phyloP scores from a whole-genome alignment of 2,888 invertebrate species.

The Spisula subtruncata region DNA sequence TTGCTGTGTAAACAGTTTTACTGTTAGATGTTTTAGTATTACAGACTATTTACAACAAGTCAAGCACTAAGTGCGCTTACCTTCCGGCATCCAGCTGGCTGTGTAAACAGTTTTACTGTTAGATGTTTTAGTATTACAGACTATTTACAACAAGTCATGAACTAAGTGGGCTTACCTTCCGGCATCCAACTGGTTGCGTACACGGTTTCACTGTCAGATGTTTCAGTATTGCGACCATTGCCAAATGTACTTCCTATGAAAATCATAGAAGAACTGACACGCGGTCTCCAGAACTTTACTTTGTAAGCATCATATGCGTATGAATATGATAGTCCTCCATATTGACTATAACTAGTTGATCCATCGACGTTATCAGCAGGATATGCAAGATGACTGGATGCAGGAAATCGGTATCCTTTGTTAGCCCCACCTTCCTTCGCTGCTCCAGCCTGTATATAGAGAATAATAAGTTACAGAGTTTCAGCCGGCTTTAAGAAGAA shows the following conservation, averaged over 20 bases:
- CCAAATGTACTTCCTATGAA: constrained; percentile 33
- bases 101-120: too few species aligned
- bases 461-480: too few species aligned
- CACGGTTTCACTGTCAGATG: constrained; percentile 6
- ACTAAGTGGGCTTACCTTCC: background rate
- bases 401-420: constrained; percentile 32
- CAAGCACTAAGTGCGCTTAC: too few species aligned
- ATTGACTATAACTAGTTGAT: background rate
- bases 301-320: background rate
- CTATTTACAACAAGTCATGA: too few species aligned
- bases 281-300: constrained; percentile 15
- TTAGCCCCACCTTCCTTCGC: constrained; percentile 11
- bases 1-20: too few species aligned
- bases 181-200: constrained; percentile 7
- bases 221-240: constrained; percentile 20
- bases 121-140: too few species aligned
- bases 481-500: too few species aligned
- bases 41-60: too few species aligned
- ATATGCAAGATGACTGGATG: constrained; percentile 11
- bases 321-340: constrained; percentile 30
- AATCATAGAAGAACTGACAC: constrained; percentile 5
- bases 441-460: background rate
- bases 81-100: too few species aligned
- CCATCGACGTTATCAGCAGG: background rate
- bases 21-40: too few species aligned